Evolutionary conservation across 2,888 invertebrate genomes (phyloP).

Genomic region (Cephonodes hylas): DNA sequence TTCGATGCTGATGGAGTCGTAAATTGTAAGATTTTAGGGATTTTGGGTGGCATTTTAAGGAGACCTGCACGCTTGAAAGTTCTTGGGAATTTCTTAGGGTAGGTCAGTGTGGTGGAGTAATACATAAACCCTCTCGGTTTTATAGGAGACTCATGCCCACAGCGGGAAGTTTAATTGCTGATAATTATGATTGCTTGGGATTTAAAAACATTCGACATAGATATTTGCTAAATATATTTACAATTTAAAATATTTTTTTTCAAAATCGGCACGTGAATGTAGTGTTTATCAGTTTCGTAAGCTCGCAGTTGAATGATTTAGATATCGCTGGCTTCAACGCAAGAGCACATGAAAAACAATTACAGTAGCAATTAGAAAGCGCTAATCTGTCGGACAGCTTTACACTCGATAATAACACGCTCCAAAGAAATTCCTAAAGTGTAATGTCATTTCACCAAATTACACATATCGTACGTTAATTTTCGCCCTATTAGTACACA

Average conservation of each 20-base stretch:
- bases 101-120: neutral
- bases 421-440: conserved; percentile 23
- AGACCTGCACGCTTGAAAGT: neutral
- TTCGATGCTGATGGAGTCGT: neutral
- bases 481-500: conserved; percentile 17
- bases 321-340: too few species aligned
- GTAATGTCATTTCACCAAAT: conserved; percentile 14
- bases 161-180: too few species aligned
- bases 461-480: conserved; percentile 20
- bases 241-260: too few species aligned
- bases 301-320: too few species aligned
- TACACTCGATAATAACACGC: neutral
- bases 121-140: too few species aligned
- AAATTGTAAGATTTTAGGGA: neutral
- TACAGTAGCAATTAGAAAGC: neutral
- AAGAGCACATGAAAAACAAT: neutral
- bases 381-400: neutral
- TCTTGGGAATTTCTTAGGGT: too few species aligned
- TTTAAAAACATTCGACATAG: too few species aligned
- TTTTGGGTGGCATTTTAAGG: neutral
- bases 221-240: too few species aligned
- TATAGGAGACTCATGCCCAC: too few species aligned
- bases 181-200: too few species aligned
- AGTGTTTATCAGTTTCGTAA: too few species aligned
- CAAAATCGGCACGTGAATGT: too few species aligned